These are phyloP conservation scores for Serilophus lunatus DNA, from an alignment of 2,113 vertebrate genomes.

Conservation along the genomic window DNA sequence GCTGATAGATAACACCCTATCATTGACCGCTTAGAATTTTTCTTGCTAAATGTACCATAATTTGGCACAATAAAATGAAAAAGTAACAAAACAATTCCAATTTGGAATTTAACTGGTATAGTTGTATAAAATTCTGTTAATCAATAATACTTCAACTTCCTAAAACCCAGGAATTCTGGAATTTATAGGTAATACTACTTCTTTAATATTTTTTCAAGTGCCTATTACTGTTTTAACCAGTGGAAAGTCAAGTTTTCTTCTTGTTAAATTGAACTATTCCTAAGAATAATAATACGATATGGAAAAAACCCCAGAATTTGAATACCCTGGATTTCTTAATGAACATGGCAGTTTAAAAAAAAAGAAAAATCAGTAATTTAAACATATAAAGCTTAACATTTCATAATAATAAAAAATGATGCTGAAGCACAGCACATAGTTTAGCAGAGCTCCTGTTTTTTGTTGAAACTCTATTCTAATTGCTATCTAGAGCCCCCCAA, in stretches of 20 bases:
- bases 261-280: slow-evolving; percentile 98
- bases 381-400: slow-evolving; percentile 76
- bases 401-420: slow-evolving; percentile 77
- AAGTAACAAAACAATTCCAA: slow-evolving; percentile 99
- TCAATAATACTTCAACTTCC: slow-evolving; percentile 86
- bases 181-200: slow-evolving; percentile 85
- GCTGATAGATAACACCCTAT: slow-evolving; percentile 70
- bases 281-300: slow-evolving; percentile 98
- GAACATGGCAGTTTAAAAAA: slow-evolving; percentile 85
- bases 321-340: slow-evolving; percentile 96
- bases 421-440: slow-evolving; percentile 74
- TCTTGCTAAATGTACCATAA: slow-evolving; percentile 87
- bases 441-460: slow-evolving; percentile 69
- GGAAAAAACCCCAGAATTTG: slow-evolving; percentile 94
- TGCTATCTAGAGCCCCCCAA: slow-evolving; percentile 21
- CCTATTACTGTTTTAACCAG: slow-evolving; percentile 90
- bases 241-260: slow-evolving; percentile 96
- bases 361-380: slow-evolving; percentile 76
- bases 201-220: slow-evolving; percentile 78
- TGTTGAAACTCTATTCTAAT: slow-evolving; percentile 61
- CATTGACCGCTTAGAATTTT: slow-evolving; percentile 72
- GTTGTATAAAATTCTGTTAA: slow-evolving; percentile 97
- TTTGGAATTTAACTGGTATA: slow-evolving; percentile 96
- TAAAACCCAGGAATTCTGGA: slow-evolving; percentile 86
- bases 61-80: slow-evolving; percentile 95